Evolutionary conservation across 2,113 vertebrate genomes (phyloP), one percentile per base, ranked within the genome.

Genomic region (Microtus pennsylvanicus): DNA sequence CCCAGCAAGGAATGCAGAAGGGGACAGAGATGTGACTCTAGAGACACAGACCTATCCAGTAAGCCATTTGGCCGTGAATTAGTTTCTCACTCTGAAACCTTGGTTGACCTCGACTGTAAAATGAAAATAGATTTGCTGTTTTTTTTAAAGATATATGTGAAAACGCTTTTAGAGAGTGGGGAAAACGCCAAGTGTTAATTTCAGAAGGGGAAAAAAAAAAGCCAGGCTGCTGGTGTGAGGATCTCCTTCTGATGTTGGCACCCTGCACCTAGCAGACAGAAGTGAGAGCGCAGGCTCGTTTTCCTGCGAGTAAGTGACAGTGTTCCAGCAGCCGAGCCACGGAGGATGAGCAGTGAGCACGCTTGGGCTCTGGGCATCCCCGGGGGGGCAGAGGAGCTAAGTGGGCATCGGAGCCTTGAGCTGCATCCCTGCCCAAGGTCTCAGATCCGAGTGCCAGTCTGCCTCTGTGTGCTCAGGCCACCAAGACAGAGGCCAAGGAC

Each of bases 41-140:
- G 69, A 70, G 86, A 83, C 61, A 42, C 10, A 13, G 65, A 7
- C 74, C 38, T 75, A 24, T 24, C 50, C 13, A 3, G 5, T 3
- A 45, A 75, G 70, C n/a, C 69, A 30, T 2, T 1, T 4, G 78
- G 28, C 19, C 50, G 8, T 52, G 9, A 28, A 42, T 14, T 28
- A 45, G 52, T 65, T 55, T 52, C n/a, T 89, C n/a, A 9, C 17
- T 76, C 77, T 13, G 30, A 30, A 22, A 12, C 61, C 78, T 94
- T 42, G 10, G 45, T 91, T 93, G 90, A 35, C 30, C 65, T 88
- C 12, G 19, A 87, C n/a, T 91, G 9, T 87, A 75, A 94, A 90
- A 70, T 50, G 87, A 94, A 95, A 52, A 83, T 65, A 93, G 70
- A 89, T 67, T 87, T 47, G 78, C 28, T 82, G 82, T 96, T 69